A percentile compares a stretch with the other conserved stretches of the same genome.
phyloP scores from a whole-genome alignment of 2,797 vertebrate species.

The Margarornis squamiger region DNA sequence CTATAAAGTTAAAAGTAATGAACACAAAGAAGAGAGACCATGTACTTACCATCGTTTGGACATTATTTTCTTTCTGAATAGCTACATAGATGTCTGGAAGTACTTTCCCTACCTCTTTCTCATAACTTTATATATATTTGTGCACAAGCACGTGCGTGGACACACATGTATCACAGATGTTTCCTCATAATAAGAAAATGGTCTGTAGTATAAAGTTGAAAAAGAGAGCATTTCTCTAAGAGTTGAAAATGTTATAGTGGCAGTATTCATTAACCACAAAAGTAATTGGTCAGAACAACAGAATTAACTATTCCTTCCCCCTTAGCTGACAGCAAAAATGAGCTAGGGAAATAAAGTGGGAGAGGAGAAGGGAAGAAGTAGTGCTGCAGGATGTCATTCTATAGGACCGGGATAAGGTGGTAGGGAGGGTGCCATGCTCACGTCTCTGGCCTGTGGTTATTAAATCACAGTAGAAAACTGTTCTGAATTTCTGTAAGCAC shows the following conservation, averaged over 20 bases:
- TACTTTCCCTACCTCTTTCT: not conserved
- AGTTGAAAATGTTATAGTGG: not conserved
- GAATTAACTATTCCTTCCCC: not conserved
- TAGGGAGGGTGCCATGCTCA: not conserved
- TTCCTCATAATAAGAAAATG: not conserved
- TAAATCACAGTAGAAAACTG: not conserved
- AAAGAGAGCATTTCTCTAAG: not conserved
- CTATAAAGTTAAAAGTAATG: not conserved
- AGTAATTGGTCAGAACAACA: not conserved
- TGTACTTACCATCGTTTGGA: not conserved
- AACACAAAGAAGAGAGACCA: not conserved
- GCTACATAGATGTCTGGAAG: not conserved
- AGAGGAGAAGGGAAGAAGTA: not conserved
- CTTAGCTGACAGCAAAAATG: not conserved
- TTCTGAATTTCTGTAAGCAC: not conserved
- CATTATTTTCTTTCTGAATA: not conserved
- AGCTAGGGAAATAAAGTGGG: not conserved
- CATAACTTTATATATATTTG: not conserved
- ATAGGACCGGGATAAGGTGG: not conserved
- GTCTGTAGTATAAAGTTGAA: not conserved
- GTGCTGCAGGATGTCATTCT: not conserved
- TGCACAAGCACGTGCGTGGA: accelerated
- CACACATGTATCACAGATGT: accelerated
- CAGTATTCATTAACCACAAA: not conserved
- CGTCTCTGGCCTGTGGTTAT: not conserved